Conservation (phyloP, 2,113 vertebrate genomes). For the Lycaon pictus region DNA sequence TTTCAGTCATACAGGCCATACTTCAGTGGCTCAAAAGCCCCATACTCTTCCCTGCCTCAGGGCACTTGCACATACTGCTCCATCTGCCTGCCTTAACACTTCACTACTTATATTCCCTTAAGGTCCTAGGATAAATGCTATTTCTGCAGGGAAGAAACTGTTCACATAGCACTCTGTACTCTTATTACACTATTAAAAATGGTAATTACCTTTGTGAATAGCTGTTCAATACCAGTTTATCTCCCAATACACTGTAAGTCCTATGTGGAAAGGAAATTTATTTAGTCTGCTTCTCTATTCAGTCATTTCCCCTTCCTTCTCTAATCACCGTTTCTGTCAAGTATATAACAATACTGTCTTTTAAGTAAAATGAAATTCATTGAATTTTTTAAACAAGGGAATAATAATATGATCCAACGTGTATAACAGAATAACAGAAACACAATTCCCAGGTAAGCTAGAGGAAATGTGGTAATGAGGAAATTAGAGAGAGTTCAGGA, state of each 20-base stretch:
- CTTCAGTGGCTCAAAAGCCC: neutral
- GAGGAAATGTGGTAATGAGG: neutral
- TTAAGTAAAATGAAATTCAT: constrained; percentile 15
- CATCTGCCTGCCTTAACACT: neutral
- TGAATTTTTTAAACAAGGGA: constrained; percentile 20
- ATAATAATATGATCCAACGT: neutral
- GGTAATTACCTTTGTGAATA: constrained; percentile 12
- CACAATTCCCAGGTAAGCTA: neutral
- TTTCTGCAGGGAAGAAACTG: neutral
- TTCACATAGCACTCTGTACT: neutral
- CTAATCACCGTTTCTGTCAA: neutral
- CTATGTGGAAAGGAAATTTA: neutral
- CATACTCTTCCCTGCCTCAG: neutral
- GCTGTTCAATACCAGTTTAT: neutral
- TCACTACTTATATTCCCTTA: neutral
- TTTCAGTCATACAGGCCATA: neutral
- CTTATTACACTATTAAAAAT: neutral
- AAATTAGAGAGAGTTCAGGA: neutral
- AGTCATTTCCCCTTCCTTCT: neutral
- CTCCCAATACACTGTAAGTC: neutral
- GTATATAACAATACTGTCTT: neutral
- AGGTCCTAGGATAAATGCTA: neutral
- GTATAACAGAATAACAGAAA: neutral
- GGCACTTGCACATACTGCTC: neutral
- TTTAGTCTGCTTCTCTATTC: neutral